phyloP scores from a whole-genome alignment of 2,888 invertebrate species.

The Lucinisca nassula region DNA sequence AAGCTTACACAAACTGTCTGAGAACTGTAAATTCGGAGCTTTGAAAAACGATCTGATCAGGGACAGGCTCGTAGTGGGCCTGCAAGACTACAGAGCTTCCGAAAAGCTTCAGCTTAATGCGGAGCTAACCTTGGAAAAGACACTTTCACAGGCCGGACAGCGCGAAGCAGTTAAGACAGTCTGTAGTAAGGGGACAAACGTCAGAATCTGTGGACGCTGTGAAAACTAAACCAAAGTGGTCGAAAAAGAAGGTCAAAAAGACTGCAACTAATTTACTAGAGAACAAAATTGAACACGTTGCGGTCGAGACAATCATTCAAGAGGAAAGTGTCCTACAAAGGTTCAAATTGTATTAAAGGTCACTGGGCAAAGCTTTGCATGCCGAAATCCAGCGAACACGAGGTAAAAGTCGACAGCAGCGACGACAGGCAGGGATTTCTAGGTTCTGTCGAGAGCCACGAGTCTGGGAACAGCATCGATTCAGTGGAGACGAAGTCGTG shows the following conservation, averaged over 20 bases:
- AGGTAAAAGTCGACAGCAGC: too few species aligned
- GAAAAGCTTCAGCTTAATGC: background rate
- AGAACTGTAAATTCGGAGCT: background rate
- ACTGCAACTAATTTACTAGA: background rate
- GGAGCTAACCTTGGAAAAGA: background rate
- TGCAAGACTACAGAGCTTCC: background rate
- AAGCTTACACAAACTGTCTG: too few species aligned
- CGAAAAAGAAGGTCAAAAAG: background rate
- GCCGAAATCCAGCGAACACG: too few species aligned
- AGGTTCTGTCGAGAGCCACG: too few species aligned
- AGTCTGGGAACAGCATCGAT: too few species aligned
- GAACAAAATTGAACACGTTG: background rate
- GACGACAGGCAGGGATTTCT: too few species aligned
- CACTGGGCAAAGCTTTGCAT: too few species aligned
- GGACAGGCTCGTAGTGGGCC: background rate
- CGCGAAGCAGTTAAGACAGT: background rate
- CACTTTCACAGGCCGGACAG: background rate
- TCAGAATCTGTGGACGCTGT: background rate
- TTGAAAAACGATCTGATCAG: background rate
- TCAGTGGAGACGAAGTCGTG: too few species aligned
- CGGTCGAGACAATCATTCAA: background rate
- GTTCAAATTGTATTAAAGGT: too few species aligned
- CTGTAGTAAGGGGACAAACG: background rate
- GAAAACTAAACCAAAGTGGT: background rate
- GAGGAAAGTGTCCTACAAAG: too few species aligned